These are phyloP conservation scores for Pitta sordida DNA, from an alignment of 2,113 vertebrate species.

Conservation along the genomic window DNA sequence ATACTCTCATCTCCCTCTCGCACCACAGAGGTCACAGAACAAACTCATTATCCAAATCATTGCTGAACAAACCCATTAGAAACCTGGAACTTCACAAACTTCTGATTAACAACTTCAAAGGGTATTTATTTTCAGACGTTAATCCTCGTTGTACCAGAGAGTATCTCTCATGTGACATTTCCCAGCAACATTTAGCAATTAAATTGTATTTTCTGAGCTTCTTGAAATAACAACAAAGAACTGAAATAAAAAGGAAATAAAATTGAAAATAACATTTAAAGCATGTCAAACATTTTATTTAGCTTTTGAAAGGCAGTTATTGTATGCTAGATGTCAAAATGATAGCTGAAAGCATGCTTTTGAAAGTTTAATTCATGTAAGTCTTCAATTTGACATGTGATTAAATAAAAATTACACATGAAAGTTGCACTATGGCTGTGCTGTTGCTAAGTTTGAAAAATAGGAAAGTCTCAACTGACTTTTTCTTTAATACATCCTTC, in stretches of 20 bases:
- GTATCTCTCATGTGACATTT: constrained; percentile 16
- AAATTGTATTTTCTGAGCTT: constrained; percentile 51
- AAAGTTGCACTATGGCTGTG: not conserved
- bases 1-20: not conserved
- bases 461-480: not conserved
- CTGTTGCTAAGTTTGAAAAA: not conserved
- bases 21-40: not conserved
- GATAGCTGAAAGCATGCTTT: constrained; percentile 48
- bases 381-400: constrained; percentile 46
- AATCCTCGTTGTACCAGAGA: not conserved
- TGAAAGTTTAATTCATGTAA: constrained; percentile 63
- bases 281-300: constrained; percentile 60
- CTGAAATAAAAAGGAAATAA: constrained; percentile 63
- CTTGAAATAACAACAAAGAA: constrained; percentile 40
- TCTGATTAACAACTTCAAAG: not conserved
- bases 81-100: not conserved
- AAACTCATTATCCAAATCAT: not conserved
- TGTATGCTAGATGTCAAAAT: constrained; percentile 60
- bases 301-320: constrained; percentile 64
- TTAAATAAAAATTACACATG: constrained; percentile 50
- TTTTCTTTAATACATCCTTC: not conserved
- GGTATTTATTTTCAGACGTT: not conserved
- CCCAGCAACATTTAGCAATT: constrained; percentile 43
- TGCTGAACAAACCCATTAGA: not conserved
- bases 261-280: constrained; percentile 61